Conservation (phyloP, 2,113 vertebrate genomes). For the Canis aureus region DNA sequence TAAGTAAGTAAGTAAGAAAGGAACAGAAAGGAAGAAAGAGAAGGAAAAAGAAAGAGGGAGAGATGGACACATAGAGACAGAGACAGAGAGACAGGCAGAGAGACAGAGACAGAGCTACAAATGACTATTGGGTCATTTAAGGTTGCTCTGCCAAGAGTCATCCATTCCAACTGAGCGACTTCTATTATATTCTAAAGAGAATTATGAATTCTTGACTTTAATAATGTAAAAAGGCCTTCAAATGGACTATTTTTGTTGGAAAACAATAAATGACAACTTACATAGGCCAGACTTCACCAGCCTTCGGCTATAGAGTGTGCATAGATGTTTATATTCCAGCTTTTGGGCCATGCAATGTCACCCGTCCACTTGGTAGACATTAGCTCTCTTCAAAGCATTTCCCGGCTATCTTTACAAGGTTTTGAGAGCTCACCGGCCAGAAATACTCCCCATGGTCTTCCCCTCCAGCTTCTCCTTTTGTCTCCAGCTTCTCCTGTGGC, state of each 20-base stretch:
- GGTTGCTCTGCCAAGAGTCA: neutral
- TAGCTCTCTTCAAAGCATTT: neutral
- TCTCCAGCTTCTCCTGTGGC: too few relatives aligned
- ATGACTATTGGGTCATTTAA: neutral
- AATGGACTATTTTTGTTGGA: neutral
- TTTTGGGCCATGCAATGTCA: neutral
- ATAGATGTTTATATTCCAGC: rapidly evolving
- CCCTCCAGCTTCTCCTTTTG: too few relatives aligned
- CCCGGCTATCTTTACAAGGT: too few relatives aligned
- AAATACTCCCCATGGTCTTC: neutral
- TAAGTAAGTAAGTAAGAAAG: neutral
- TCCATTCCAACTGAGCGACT: constrained; percentile 15
- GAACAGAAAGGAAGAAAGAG: too few relatives aligned
- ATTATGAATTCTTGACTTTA: neutral
- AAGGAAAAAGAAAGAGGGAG: rapidly evolving
- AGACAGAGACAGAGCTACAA: neutral
- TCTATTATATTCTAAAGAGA: constrained; percentile 1
- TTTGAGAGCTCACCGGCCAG: neutral
- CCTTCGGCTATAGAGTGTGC: neutral
- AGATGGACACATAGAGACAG: rapidly evolving
- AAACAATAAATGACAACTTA: neutral
- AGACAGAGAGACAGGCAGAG: rapidly evolving
- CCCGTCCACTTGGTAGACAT: too few relatives aligned
- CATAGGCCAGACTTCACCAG: neutral
- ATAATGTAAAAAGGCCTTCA: neutral